Evolutionary conservation across 2,888 invertebrate genomes (phyloP).

Genomic region (Pseudococcus longispinus): DNA sequence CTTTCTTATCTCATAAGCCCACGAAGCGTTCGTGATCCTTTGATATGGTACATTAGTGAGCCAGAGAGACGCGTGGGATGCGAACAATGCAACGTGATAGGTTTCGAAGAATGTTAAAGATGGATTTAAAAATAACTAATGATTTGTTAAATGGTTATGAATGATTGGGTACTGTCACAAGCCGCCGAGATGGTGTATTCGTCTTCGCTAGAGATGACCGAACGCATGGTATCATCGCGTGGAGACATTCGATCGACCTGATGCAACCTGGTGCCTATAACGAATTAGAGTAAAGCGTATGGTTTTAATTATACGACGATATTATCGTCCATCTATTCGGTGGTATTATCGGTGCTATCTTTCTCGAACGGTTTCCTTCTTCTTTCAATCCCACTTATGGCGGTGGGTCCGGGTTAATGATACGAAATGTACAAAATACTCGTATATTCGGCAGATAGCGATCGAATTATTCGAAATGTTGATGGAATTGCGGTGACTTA

Average conservation of each 20-base stretch:
- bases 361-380: background rate
- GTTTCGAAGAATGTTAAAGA: constrained; percentile 25
- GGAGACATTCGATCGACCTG: background rate
- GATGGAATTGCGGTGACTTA: background rate
- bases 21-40: constrained; percentile 7
- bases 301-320: background rate
- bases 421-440: background rate
- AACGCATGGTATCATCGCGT: background rate
- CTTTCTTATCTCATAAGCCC: too few species aligned
- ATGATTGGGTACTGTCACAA: constrained; percentile 19
- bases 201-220: background rate
- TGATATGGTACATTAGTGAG: constrained; percentile 9
- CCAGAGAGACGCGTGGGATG: constrained; percentile 1
- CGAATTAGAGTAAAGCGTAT: background rate
- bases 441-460: background rate
- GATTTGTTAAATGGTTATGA: constrained; percentile 34
- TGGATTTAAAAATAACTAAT: constrained; percentile 36
- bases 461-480: background rate
- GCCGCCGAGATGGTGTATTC: background rate
- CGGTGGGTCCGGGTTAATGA: background rate
- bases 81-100: constrained; percentile 41
- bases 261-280: background rate
- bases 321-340: background rate
- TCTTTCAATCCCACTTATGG: background rate
- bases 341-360: background rate